phyloP scores from a whole-genome alignment of 2,888 invertebrate genomes.

The Coremacera marginata region DNA sequence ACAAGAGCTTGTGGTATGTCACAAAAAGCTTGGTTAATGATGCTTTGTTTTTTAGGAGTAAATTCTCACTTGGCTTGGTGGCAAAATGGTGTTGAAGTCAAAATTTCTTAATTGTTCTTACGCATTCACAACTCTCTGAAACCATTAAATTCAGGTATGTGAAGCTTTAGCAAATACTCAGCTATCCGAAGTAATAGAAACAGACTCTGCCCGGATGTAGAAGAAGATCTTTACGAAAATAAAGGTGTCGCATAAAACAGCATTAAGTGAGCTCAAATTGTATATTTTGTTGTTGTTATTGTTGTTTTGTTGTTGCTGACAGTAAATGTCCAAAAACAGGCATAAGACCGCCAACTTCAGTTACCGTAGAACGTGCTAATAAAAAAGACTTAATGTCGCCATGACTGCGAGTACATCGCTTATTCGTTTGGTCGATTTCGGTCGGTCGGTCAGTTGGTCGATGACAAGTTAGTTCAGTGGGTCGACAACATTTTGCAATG shows the following conservation, averaged over 20 bases:
- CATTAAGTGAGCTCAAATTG: neutral
- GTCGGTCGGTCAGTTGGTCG: neutral
- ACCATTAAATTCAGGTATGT: neutral
- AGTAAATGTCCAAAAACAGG: neutral
- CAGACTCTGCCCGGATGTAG: neutral
- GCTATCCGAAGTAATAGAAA: no score
- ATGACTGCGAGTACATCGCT: neutral
- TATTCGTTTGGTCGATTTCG: neutral
- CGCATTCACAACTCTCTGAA: neutral
- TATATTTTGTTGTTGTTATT: neutral
- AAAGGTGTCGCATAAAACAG: conserved; percentile 1
- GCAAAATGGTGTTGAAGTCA: no score
- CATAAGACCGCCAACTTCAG: neutral
- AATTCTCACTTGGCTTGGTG: no score
- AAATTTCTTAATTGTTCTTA: no score
- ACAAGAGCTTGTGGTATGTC: neutral
- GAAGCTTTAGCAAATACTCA: neutral
- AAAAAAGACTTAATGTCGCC: neutral
- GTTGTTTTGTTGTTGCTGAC: neutral
- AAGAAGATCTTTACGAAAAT: neutral
- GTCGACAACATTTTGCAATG: conserved; percentile 46
- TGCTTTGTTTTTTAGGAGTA: no score
- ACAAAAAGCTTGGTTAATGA: no score
- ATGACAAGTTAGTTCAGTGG: conserved; percentile 55
- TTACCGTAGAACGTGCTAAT: no score